These are phyloP conservation scores for Pelosia muscerda DNA, from an alignment of 2,888 invertebrate species.

Conservation along the genomic window DNA sequence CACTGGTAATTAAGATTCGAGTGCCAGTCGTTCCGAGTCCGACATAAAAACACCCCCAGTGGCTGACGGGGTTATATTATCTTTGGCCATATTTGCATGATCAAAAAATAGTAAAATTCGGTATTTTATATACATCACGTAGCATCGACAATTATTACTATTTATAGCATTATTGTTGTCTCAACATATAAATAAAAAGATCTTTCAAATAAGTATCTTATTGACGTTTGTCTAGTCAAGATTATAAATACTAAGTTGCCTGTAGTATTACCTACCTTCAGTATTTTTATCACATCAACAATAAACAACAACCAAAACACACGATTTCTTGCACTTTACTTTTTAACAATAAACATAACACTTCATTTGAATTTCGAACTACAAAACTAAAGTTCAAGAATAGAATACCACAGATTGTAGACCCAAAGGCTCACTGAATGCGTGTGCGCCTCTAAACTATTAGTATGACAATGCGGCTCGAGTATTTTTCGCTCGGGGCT, in stretches of 20 bases:
- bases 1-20: too few relatives aligned
- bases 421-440: slow-evolving; percentile 48
- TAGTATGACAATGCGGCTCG: slow-evolving; percentile 75
- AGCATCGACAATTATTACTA: not conserved
- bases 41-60: too few relatives aligned
- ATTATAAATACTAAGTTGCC: not conserved
- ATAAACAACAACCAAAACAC: slow-evolving; percentile 13
- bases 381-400: slow-evolving; percentile 24
- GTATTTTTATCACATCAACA: not conserved
- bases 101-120: too few relatives aligned
- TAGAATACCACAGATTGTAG: slow-evolving; percentile 11
- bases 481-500: slow-evolving; percentile 68
- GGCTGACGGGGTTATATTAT: too few relatives aligned
- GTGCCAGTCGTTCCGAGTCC: too few relatives aligned
- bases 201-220: not conserved
- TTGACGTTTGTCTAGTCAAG: not conserved
- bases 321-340: slow-evolving; percentile 15
- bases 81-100: too few relatives aligned
- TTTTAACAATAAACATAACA: slow-evolving; percentile 27
- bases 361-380: slow-evolving; percentile 24
- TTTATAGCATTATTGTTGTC: not conserved
- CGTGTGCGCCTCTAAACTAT: slow-evolving; percentile 56
- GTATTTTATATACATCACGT: not conserved
- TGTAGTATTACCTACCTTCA: slow-evolving; percentile 18
- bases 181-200: not conserved